Base-by-base conservation (phyloP, 2,113 vertebrate species). In the Myocastor coypus region DNA sequence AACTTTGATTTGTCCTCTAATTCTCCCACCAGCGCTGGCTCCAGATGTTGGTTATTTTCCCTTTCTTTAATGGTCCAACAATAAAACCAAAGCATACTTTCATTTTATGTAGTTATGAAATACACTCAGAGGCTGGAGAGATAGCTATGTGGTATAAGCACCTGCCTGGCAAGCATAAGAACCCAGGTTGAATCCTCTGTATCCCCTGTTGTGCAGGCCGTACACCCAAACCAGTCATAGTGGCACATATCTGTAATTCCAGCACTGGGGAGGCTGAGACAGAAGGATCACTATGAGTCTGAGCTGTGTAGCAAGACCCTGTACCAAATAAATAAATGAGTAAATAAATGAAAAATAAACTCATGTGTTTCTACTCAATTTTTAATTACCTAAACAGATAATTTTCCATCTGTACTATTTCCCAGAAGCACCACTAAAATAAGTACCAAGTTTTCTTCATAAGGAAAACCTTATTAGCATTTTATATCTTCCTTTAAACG, bases 381-480 rank as follows among this genome's bases (percentile, higher is more conserved):
- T 87, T 64, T 84, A 89, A 80, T 96, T 87, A 55, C 13, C 37
- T 88, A 87, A 81, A 66, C 40, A 92, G 85, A 80, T 78, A 20
- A 78, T 50, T 83, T 64, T 82, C 55, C 84, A 28, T 83, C 71
- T 61, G 61, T 85, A 20, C 3, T 50, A 57, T 26, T 95, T 17
- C 14, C 81, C 63, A 69, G 34, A 93, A 68, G 83, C 42, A 75
- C 73, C 50, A 86, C 24, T 83, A 68, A 93, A 80, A 91, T 83
- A 75, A 89, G 87, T 92, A 78, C 11, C 64, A 91, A 88, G 61
- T 92, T 92, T 37, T 85, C 22, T 91, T 89, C 26, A 34, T 78
- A 80, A 57, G 16, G 59, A 83, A 24, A 11, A 13, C 2, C 2
- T 78, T 91, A 64, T 1, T 59, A 50, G 69, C 66, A 85, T 84